Percentiles rank a stretch among this genome's conserved stretches.
Evolutionary conservation across 2,113 vertebrate species (phyloP).

Genomic region (Myotis brandtii): DNA sequence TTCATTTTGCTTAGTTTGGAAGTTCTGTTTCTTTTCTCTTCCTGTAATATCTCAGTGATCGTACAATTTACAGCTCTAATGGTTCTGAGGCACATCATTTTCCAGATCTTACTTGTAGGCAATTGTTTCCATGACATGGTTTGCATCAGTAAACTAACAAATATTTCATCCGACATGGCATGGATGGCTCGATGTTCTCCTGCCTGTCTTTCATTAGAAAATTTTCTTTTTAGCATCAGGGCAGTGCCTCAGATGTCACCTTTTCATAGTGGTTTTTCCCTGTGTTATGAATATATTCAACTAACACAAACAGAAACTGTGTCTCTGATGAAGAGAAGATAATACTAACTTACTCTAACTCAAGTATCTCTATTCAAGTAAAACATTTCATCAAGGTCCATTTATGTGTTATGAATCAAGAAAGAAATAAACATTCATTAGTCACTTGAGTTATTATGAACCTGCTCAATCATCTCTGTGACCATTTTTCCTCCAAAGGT

Average conservation of each 20-base stretch:
- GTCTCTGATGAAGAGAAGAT: neutral
- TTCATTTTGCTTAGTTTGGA: neutral
- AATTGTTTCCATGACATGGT: neutral
- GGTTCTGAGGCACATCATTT: neutral
- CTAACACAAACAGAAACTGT: neutral
- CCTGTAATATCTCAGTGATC: neutral
- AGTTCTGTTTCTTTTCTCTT: neutral
- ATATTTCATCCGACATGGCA: neutral
- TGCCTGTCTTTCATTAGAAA: neutral
- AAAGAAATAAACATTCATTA: neutral
- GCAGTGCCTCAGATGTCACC: neutral
- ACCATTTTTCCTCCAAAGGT: neutral
- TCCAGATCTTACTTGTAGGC: neutral
- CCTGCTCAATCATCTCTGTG: neutral
- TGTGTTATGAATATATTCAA: neutral
- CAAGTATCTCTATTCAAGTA: neutral
- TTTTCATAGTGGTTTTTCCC: neutral
- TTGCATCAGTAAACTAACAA: neutral
- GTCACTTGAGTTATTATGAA: neutral
- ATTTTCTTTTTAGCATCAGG: neutral
- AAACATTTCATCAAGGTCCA: neutral
- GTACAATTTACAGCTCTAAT: neutral
- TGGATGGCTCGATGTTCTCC: neutral
- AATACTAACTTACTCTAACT: neutral
- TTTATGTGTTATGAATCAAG: neutral